Percentiles rank a stretch among this genome's conserved stretches.
These are phyloP conservation scores for Hymenochirus boettgeri DNA, from an alignment of 2,113 vertebrate genomes.

Conservation along the genomic window DNA sequence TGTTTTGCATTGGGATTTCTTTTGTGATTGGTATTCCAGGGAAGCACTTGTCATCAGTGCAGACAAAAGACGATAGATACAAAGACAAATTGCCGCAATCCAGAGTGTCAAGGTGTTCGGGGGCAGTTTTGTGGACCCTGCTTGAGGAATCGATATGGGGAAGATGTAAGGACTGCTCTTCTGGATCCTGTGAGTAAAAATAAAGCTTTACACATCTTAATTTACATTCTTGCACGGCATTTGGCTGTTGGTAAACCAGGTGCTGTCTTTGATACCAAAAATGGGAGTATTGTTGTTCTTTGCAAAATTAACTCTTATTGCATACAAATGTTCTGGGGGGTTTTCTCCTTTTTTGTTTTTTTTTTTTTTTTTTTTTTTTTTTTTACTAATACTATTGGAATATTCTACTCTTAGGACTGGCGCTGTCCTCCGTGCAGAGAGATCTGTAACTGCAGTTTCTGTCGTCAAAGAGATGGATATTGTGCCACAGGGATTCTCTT, in stretches of 20 bases:
- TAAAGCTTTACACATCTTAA: too few species aligned
- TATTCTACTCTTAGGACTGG: conserved; percentile 54
- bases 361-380: too few species aligned
- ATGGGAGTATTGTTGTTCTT: too few species aligned
- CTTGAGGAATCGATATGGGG: conserved; percentile 68
- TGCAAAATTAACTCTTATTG: too few species aligned
- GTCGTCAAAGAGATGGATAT: conserved; percentile 63
- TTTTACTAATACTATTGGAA: too few species aligned
- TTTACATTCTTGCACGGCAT: too few species aligned
- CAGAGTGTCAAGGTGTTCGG: conserved; percentile 60
- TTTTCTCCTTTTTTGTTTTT: too few species aligned
- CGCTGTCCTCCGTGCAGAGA: conserved; percentile 65
- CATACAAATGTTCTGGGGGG: too few species aligned
- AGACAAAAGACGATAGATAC: conserved; percentile 69
- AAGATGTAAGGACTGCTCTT: conserved; percentile 62
- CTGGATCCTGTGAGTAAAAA: conserved; percentile 60
- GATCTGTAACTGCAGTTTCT: conserved; percentile 74
- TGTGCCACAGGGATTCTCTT: conserved; percentile 68
- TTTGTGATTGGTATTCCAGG: too few species aligned
- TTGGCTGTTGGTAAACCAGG: too few species aligned
- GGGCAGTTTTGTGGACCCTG: conserved; percentile 74
- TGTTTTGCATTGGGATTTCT: too few species aligned
- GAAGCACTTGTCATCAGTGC: conserved; percentile 71
- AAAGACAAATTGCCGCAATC: conserved; percentile 65
- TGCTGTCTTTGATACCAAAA: too few species aligned